Evolutionary conservation across 2,888 invertebrate species (phyloP).

Genomic region (Diaprepes abbreviatus): DNA sequence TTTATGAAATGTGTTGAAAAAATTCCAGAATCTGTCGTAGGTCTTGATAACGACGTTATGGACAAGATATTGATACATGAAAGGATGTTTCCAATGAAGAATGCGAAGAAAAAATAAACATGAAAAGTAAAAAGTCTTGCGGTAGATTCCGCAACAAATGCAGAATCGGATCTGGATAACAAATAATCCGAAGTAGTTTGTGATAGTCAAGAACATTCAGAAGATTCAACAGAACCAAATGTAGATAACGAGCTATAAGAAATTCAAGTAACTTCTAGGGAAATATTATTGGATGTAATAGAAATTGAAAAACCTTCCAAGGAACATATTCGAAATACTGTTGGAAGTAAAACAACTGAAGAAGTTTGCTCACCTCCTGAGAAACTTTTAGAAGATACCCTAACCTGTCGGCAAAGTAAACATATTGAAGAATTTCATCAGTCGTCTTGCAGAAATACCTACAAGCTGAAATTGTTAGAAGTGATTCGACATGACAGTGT

Average conservation of each 20-base stretch:
- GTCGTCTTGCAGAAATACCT: not conserved
- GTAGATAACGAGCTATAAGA: not conserved
- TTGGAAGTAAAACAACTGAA: not conserved
- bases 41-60: too few species aligned
- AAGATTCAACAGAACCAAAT: not conserved
- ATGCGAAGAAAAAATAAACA: not conserved
- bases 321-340: not conserved
- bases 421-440: not conserved
- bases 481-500: not conserved
- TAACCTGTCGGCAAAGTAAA: not conserved
- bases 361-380: not conserved
- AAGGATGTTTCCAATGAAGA: not conserved
- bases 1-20: too few species aligned
- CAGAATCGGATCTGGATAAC: not conserved
- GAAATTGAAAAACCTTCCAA: not conserved
- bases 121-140: not conserved
- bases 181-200: not conserved
- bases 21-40: too few species aligned
- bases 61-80: too few species aligned
- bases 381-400: not conserved
- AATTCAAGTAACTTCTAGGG: not conserved
- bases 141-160: not conserved
- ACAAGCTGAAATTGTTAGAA: not conserved
- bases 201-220: not conserved
- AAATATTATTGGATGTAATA: not conserved